Base-by-base conservation (phyloP, 2,113 vertebrate species). In the Prinia subflava region DNA sequence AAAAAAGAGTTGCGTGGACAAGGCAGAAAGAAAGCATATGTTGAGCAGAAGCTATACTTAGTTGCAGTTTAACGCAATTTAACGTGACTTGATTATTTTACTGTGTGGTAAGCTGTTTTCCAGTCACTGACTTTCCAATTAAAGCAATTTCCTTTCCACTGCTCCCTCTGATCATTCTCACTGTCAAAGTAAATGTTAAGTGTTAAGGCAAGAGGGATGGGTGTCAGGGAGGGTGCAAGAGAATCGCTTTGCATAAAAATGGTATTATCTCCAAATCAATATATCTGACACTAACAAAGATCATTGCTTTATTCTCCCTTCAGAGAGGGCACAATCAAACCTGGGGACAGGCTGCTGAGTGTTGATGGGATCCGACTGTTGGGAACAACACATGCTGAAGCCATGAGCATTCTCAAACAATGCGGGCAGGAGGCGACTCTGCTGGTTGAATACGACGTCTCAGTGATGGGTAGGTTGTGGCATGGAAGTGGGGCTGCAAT, bases 361-460 rank as follows among this genome's bases (percentile, higher is more conserved):
- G 98, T 99, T 73, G 99, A 99, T 68, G 99, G 99, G 71, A 99
- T 99, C 85, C 98, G 99, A 56, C 98, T 99, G 87, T 98, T 99
- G 13, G 99, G 99, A 95, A 98, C 98, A 42, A 98, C 98, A 12
- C 99, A 99, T 8, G 98, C 99, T 0, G 99, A 99, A 97, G 99
- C 99, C 96, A 99, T 99, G 98, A 99, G 99, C 94, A 99, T 99
- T 96, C 98, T 99, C 68, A 99, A 99, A 96, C 99, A 99, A 53
- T 99, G 99, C 2, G 99, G 99, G 2, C 99, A 99, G 97, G 99
- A 99, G 89, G 99, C 99, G 2, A 99, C 99, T 18, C 98, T 99
- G 88, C 98, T 99, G 94, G 96, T 99, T 4, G 99, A 99, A 97
- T 99, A 99, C 0, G 99, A 99, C 55, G 99, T 99, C 95, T 99